Evolutionary conservation across 2,797 vertebrate genomes (phyloP).

Genomic region (Tokudaia tokunoshimensis): DNA sequence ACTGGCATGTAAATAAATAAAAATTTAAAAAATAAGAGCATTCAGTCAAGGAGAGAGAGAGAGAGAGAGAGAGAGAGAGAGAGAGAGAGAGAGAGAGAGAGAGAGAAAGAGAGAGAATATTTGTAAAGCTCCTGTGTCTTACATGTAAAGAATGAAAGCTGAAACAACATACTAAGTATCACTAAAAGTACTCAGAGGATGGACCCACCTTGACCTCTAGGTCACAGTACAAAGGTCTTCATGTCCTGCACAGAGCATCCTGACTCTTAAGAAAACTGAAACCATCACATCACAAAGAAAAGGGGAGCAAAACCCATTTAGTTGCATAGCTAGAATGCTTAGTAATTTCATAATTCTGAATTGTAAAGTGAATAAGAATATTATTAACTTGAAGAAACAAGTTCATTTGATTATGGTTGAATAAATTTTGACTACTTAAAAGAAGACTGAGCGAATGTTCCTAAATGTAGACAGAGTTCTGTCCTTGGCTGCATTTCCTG

Average conservation of each 20-base stretch:
- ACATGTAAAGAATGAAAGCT: not conserved
- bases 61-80: too few relatives aligned
- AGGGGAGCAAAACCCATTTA: not conserved
- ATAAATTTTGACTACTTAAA: conserved; percentile 66
- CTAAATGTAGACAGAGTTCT: conserved; percentile 14
- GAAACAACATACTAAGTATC: not conserved
- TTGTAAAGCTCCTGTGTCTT: not conserved
- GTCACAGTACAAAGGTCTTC: not conserved
- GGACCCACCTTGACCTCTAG: fast-evolving
- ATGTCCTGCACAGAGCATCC: too few relatives aligned
- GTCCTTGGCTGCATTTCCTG: conserved; percentile 59
- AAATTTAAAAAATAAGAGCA: not conserved
- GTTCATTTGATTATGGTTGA: not conserved
- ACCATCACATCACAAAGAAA: not conserved
- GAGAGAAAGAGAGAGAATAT: not conserved
- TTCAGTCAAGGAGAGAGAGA: not conserved
- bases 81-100: too few relatives aligned
- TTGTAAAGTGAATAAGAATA: conserved; percentile 64
- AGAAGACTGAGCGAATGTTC: conserved; percentile 15
- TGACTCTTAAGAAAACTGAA: not conserved
- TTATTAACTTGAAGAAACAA: conserved; percentile 60
- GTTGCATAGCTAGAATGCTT: conserved; percentile 33
- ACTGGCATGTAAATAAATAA: not conserved
- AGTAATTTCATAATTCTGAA: conserved; percentile 56
- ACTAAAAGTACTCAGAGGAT: not conserved